Evolutionary conservation across 1,140 invertebrate species (phyloP).

Genomic region (Wiebesia pumilae): DNA sequence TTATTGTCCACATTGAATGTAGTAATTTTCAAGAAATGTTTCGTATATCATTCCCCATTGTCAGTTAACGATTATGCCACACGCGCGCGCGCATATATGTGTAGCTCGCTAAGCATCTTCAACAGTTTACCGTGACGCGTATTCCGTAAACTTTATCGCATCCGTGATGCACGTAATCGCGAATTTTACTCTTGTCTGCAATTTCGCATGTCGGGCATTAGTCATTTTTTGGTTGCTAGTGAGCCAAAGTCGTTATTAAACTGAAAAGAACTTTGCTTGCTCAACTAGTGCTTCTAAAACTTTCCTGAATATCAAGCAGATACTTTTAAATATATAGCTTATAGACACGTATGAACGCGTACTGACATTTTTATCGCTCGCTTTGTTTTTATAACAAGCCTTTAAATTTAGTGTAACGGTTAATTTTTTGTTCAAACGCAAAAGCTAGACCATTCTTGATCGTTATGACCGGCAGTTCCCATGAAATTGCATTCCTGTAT

Average conservation of each 20-base stretch:
- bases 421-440: neutral
- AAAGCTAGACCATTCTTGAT: neutral
- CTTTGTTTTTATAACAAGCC: conserved; percentile 8
- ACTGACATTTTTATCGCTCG: conserved; percentile 10
- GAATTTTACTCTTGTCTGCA: no score
- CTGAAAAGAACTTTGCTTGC: neutral
- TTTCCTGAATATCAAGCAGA: neutral
- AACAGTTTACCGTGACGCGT: neutral
- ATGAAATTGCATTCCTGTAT: neutral
- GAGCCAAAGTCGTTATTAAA: neutral
- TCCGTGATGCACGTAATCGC: neutral
- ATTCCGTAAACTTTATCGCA: neutral
- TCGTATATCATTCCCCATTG: neutral
- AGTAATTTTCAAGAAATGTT: neutral
- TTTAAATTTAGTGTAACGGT: conserved; percentile 8
- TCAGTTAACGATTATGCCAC: neutral
- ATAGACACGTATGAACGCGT: neutral
- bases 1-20: neutral
- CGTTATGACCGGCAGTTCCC: neutral
- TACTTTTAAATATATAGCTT: neutral
- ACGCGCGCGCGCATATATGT: neutral
- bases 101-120: neutral
- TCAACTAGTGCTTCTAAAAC: neutral
- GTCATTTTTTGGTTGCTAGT: neutral
- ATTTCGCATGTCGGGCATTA: neutral